Evolutionary conservation across 2,888 invertebrate species (phyloP), one percentile per base, ranked within the genome.

Genomic region (Stenichneumon culpator): DNA sequence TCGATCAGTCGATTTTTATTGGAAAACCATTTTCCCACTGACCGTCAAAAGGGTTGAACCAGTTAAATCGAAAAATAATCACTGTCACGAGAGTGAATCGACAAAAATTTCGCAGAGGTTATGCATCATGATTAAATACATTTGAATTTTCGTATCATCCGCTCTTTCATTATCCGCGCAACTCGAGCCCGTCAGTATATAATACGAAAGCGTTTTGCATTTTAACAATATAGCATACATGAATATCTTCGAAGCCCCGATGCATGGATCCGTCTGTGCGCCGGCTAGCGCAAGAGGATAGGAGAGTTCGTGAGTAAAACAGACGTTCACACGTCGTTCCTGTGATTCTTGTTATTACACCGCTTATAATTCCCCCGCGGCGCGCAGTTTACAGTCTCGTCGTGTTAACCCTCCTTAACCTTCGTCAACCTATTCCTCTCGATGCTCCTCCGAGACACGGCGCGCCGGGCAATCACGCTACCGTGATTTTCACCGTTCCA

Each of bases 261-360:
- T 84, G 77, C 72, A 84, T 16, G 44, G 57, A 39, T 54, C 32
- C 60, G 69, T 25, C 67, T 44, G 28, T 63, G 16, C 60, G 32
- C 60, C 28, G 28, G 6, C 5, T 16, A 28, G 32, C 28, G 16
- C 60, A 32, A 14, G 32, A 63, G 28, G 60, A 63, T 22, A 69
- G 36, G 65, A 79, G 83, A 82, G 81, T 84, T 82, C 86, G 84
- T 82, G 86, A 86, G 84, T 79, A 82, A 84, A 84, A 79, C 79
- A 84, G 75, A 86, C 84, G 82, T 86, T 86, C 82, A 82, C 86
- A 84, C 86, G 79, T 84, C 70, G 82, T 52, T 84, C 50, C 63
- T 50, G 69, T 82, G 86, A 86, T 84, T 84, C 86, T 86, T 68
- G 84, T 86, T 84, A 84, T 86, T 86, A 86, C 67, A 70, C 74